Base-by-base conservation (phyloP, 1,140 invertebrate species). In the Drosophila subobscura region DNA sequence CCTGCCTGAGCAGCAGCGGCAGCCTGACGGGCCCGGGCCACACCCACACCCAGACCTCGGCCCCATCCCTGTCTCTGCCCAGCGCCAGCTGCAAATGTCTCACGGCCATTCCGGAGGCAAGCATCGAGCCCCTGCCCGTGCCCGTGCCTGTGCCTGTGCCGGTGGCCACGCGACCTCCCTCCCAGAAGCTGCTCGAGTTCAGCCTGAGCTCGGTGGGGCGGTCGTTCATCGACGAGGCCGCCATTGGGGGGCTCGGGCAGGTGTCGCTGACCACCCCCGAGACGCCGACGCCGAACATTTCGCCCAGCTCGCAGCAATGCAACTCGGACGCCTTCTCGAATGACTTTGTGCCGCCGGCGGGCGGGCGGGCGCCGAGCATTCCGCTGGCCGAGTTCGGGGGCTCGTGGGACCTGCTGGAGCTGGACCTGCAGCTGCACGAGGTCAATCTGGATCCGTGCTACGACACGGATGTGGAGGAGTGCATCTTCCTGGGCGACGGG, bases 221-320 rank as follows among this genome's bases (percentile, higher is more conserved):
- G 1, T 91, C 90, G 1, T 91, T 91, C 37, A 91, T 91, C 29
- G 91, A 91, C 41, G 91, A 91, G 52, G 72, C 76, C 5, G 45
- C 41, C 12, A 70, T 50, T 14, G 64, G 41, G 2, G 23, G 71
- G 55, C 5, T 33, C 1, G 72, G 77, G n/a, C 76, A 91, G 65
- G 60, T 68, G n/a, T 91, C 91, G 5, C 68, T 92, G 37, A 92
- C 93, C 37, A 94, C 93, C 7, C 93, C 93, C 5, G 93, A 94
- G 71, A 94, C 93, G 1, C 93, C 93, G 37, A 91, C 90, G 20
- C 93, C 93, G 14, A 94, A 94, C 74, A 91, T 94, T 3, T 94
- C 93, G 5, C 93, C 93, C 54, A 93, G 92, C 46, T 93, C 93
- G 16, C 86, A 91, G 74, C 49, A 53, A 5, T 74, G 85, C 49